Evolutionary conservation across 2,888 invertebrate genomes (phyloP), one percentile per base, ranked within the genome.

Genomic region (Metellina segmentata): DNA sequence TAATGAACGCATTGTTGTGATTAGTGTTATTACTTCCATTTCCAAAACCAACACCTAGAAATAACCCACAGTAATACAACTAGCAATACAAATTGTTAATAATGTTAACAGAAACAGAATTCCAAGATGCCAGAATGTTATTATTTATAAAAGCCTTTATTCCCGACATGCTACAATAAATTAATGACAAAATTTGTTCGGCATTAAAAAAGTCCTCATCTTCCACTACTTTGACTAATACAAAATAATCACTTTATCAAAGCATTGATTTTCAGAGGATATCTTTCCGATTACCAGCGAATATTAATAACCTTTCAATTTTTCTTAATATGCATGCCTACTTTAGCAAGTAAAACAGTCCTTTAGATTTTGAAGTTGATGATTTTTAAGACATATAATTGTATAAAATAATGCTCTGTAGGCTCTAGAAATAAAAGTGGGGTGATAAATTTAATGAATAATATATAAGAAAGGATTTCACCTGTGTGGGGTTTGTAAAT

Each of bases 101-200:
- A 34, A 8, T 34, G 85, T 85, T 85, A 85, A 75, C 16, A 75
- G 85, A 61, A 48, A 48, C 53, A 7, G 20, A 72, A 82, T 53
- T 53, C 49, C 11, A 52, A 85, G 74, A 53, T 74, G 53, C 74
- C 74, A 85, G 75, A 85, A 20, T 16, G 85, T 85, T 85, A 85
- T 7, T 52, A 16, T 52, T 53, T 83, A 19, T 52, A 85, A 83
- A 85, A 75, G 19, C 52, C 75, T 75, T 85, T 85, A 61, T 61
- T 85, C 61, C 85, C 74, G 74, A 61, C 52, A 85, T 85, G 34
- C 52, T 85, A 85, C 85, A 85, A 85, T 85, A 85, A 85, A 74
- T 85, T 75, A 85, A 74, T 85, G 85, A 85, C 61, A 85, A 82
- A 53, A 53, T 74, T 83, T 75, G 85, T 61, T 85, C 48, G 61